A percentile compares a stretch with the other conserved stretches of the same genome.
Conservation (phyloP, 1,140 invertebrate genomes). For the Leptinotarsa defecta region DNA sequence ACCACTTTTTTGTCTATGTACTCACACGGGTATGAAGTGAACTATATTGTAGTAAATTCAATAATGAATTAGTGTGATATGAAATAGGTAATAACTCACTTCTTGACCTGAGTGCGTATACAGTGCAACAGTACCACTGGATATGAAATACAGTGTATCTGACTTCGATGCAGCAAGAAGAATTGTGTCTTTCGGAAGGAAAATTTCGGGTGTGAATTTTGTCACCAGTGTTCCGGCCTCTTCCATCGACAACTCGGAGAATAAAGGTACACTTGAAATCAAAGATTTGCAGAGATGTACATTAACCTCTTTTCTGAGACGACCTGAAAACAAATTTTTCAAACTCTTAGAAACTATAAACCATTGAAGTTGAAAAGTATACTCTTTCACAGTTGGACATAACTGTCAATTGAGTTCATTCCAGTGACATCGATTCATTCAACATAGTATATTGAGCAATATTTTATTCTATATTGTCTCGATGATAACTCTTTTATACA, state of each 20-base stretch:
- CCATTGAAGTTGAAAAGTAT: no score
- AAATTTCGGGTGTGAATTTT: constrained; percentile 42
- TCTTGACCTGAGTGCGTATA: constrained; percentile 62
- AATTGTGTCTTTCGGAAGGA: constrained; percentile 52
- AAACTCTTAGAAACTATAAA: no score
- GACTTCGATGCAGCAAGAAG: constrained; percentile 61
- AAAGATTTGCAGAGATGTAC: constrained; percentile 34
- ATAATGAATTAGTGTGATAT: no score
- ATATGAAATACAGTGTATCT: constrained; percentile 64
- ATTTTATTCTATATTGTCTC: no score
- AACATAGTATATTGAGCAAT: no score
- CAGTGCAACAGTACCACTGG: constrained; percentile 61
- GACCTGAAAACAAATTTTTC: constrained; percentile 29
- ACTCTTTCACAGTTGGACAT: no score
- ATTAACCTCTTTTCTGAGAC: constrained; percentile 37
- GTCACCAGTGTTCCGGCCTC: constrained; percentile 32
- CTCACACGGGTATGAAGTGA: no score
- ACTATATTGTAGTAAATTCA: no score
- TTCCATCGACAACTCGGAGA: constrained; percentile 34
- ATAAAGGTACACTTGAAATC: constrained; percentile 34
- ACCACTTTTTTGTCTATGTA: no score
- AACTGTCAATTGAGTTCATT: no score
- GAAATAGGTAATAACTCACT: constrained; percentile 28
- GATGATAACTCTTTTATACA: no score
- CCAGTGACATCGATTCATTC: no score